Conservation (phyloP, 92 coral and sea anemone species). For the Actinernus sp. region DNA sequence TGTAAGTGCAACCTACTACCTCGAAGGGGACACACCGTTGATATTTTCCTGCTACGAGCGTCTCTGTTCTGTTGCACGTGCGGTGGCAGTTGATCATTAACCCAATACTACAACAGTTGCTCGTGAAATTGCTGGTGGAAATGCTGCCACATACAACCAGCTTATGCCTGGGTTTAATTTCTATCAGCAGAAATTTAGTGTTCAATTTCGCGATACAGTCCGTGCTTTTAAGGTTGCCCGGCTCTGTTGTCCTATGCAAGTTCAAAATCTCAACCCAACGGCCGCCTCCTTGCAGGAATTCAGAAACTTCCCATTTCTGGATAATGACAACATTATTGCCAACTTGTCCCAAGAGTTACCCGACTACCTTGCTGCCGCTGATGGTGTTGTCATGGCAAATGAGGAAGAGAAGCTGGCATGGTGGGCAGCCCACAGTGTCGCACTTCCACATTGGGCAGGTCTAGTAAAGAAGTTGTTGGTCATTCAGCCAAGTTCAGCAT, state of each 20-base stretch:
- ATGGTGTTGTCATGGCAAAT: slow-evolving; percentile 65
- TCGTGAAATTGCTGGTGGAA: slow-evolving; percentile 64
- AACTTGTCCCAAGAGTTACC: slow-evolving; percentile 70
- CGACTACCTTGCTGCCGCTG: slow-evolving; percentile 61
- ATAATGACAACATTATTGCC: slow-evolving; percentile 57
- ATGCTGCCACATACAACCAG: slow-evolving; percentile 68
- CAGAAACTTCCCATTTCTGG: slow-evolving; percentile 69
- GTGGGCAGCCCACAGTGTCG: slow-evolving; percentile 33
- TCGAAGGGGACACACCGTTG: slow-evolving; percentile 61
- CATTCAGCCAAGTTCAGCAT: too few species aligned
- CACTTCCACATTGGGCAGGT: slow-evolving; percentile 41
- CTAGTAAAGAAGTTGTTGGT: slow-evolving; percentile 14
- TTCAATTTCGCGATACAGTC: slow-evolving; percentile 64
- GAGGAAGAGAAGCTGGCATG: slow-evolving; percentile 58
- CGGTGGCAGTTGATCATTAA: slow-evolving; percentile 70
- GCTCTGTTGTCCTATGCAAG: slow-evolving; percentile 67
- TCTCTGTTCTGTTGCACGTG: slow-evolving; percentile 59
- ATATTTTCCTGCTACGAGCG: slow-evolving; percentile 62
- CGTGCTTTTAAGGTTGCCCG: slow-evolving; percentile 70
- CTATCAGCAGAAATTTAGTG: slow-evolving; percentile 76
- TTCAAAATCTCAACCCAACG: slow-evolving; percentile 50
- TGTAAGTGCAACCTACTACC: slow-evolving; percentile 68
- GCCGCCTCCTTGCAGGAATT: slow-evolving; percentile 62
- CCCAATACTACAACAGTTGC: slow-evolving; percentile 70
- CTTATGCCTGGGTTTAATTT: slow-evolving; percentile 64